Percentiles rank a stretch among this genome's conserved stretches.
phyloP scores from a whole-genome alignment of 2,888 invertebrate species.

The Cephus nigrinus region DNA sequence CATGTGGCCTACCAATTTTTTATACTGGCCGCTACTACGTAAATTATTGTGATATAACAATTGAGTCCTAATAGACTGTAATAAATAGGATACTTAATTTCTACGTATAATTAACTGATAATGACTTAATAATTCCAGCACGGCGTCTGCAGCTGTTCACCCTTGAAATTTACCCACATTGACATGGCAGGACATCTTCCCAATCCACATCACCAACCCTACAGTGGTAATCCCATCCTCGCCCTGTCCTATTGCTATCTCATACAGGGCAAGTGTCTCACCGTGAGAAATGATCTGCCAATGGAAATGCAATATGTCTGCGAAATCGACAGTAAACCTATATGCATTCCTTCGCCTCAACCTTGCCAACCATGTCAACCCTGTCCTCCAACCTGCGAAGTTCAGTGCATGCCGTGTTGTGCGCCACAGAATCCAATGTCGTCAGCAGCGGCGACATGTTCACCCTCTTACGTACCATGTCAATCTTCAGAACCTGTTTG shows the following conservation, averaged over 20 bases:
- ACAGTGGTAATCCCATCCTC: slow-evolving; percentile 80
- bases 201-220: slow-evolving; percentile 69
- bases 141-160: slow-evolving; percentile 61
- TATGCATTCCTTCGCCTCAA: slow-evolving; percentile 42
- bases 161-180: slow-evolving; percentile 84
- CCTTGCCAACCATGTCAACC: slow-evolving; percentile 34
- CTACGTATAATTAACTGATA: too few species aligned
- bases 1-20: too few species aligned
- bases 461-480: not conserved
- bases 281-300: slow-evolving; percentile 49
- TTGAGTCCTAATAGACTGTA: too few species aligned
- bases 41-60: too few species aligned
- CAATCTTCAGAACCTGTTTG: slow-evolving; percentile 30
- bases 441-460: not conserved
- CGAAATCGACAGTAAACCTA: slow-evolving; percentile 48
- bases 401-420: not conserved
- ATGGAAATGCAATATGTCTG: slow-evolving; percentile 54
- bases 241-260: slow-evolving; percentile 74
- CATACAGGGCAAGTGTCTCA: slow-evolving; percentile 59
- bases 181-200: slow-evolving; percentile 77
- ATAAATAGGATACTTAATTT: too few species aligned
- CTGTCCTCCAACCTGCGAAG: slow-evolving; percentile 18
- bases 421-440: not conserved
- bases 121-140: slow-evolving; percentile 50
- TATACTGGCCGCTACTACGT: too few species aligned